Percentiles rank a stretch among this genome's conserved stretches.
Evolutionary conservation across 2,113 vertebrate genomes (phyloP).

Genomic region (Chaenocephalus aceratus): DNA sequence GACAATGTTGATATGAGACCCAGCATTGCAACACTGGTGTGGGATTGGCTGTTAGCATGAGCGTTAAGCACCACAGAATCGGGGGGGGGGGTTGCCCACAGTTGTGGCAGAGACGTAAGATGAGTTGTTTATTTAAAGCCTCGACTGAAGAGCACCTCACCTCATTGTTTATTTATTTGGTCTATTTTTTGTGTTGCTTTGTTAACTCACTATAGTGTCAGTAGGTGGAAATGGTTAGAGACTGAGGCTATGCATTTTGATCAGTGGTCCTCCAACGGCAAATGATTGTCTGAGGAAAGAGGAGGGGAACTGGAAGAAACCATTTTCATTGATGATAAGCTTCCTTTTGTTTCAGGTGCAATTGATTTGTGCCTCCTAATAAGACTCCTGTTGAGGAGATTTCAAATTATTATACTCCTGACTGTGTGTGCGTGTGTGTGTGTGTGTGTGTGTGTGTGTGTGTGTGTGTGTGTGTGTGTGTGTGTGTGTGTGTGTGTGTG

Average conservation of each 20-base stretch:
- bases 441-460: neutral
- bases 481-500: no score
- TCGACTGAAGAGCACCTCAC: slow-evolving; percentile 68
- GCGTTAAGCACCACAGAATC: slow-evolving; percentile 83
- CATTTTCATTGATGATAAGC: slow-evolving; percentile 67
- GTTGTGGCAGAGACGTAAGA: slow-evolving; percentile 62
- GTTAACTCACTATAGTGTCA: slow-evolving; percentile 68
- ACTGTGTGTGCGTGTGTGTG: slow-evolving; percentile 14
- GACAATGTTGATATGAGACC: slow-evolving; percentile 85
- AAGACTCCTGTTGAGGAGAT: slow-evolving; percentile 67
- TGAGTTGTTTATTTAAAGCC: slow-evolving; percentile 84
- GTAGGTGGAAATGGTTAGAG: slow-evolving; percentile 60
- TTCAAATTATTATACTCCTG: slow-evolving; percentile 67
- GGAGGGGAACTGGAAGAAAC: slow-evolving; percentile 42
- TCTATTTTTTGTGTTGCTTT: slow-evolving; percentile 38
- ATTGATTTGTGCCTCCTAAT: slow-evolving; percentile 74
- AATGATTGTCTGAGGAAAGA: slow-evolving; percentile 62
- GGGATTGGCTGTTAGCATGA: slow-evolving; percentile 86
- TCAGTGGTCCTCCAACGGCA: slow-evolving; percentile 58
- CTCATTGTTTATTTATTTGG: slow-evolving; percentile 74
- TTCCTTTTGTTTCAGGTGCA: slow-evolving; percentile 70
- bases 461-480: no score
- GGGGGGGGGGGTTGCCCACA: slow-evolving; percentile 36
- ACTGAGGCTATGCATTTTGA: slow-evolving; percentile 77
- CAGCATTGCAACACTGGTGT: slow-evolving; percentile 69